phyloP scores from a whole-genome alignment of 2,113 vertebrate genomes.

The Hyla sarda region DNA sequence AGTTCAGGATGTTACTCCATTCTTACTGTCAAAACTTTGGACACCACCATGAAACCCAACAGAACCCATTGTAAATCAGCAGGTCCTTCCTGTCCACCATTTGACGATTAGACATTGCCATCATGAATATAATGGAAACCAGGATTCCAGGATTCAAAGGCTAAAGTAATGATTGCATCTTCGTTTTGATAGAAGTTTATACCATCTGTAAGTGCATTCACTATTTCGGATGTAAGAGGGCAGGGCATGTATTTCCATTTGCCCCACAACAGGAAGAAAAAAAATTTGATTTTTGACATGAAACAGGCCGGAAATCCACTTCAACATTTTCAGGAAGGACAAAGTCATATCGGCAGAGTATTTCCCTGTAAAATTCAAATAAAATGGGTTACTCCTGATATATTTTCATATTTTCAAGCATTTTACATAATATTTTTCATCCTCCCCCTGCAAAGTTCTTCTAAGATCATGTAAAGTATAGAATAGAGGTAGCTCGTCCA shows the following conservation, averaged over 20 bases:
- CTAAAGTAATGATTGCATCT: neutral
- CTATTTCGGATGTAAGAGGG: neutral
- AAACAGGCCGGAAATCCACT: conserved; percentile 78
- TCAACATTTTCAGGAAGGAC: conserved; percentile 82
- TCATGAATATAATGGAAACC: too few relatives aligned
- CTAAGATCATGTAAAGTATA: too few relatives aligned
- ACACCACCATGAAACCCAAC: too few relatives aligned
- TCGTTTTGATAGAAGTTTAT: neutral
- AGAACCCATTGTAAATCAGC: too few relatives aligned
- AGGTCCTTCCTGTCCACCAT: too few relatives aligned
- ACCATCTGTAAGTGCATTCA: neutral
- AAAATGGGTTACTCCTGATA: neutral
- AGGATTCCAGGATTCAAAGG: neutral
- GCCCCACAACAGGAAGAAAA: conserved; percentile 23
- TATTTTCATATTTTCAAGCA: neutral
- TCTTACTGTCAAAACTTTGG: too few relatives aligned
- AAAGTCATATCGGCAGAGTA: conserved; percentile 87
- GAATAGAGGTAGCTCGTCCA: too few relatives aligned
- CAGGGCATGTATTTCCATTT: neutral
- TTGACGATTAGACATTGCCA: too few relatives aligned
- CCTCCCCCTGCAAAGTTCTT: too few relatives aligned
- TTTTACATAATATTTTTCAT: too few relatives aligned
- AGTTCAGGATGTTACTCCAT: too few relatives aligned
- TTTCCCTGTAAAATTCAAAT: conserved; percentile 70
- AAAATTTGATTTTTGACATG: conserved; percentile 69